Evolutionary conservation across 2,797 vertebrate genomes (phyloP).

Genomic region (Cuniculus paca): DNA sequence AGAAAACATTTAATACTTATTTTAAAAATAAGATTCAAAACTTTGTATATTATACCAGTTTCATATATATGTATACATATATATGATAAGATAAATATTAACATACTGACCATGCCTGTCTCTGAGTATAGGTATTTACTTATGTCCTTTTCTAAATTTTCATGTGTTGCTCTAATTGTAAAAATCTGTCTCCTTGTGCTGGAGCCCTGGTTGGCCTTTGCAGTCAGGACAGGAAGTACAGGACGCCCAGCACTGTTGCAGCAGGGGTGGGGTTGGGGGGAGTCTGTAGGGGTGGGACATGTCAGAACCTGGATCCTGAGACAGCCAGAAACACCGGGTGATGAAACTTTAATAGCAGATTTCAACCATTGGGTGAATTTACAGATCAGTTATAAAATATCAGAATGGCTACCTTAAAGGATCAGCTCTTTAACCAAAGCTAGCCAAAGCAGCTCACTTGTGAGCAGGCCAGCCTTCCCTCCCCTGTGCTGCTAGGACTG

Average conservation of each 20-base stretch:
- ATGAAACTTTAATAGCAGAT: neutral
- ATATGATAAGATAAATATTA: neutral
- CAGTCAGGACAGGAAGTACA: neutral
- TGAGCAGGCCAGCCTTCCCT: neutral
- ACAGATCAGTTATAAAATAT: neutral
- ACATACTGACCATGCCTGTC: neutral
- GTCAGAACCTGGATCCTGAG: neutral
- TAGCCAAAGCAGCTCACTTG: neutral
- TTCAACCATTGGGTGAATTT: neutral
- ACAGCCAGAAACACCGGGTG: neutral
- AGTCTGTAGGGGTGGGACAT: neutral
- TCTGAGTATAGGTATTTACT: neutral
- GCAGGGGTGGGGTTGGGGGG: neutral
- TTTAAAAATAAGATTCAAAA: neutral
- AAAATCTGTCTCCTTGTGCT: neutral
- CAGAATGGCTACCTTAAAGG: neutral
- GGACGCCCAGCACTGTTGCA: neutral
- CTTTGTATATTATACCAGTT: neutral
- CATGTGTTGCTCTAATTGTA: neutral
- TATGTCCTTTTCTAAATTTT: neutral
- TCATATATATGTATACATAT: neutral
- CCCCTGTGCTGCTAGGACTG: fast-evolving
- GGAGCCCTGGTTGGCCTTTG: neutral
- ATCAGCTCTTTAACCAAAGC: neutral
- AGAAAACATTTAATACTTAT: neutral